These are phyloP conservation scores for Platycheirus albimanus DNA, from an alignment of 2,888 invertebrate species.

Conservation along the genomic window DNA sequence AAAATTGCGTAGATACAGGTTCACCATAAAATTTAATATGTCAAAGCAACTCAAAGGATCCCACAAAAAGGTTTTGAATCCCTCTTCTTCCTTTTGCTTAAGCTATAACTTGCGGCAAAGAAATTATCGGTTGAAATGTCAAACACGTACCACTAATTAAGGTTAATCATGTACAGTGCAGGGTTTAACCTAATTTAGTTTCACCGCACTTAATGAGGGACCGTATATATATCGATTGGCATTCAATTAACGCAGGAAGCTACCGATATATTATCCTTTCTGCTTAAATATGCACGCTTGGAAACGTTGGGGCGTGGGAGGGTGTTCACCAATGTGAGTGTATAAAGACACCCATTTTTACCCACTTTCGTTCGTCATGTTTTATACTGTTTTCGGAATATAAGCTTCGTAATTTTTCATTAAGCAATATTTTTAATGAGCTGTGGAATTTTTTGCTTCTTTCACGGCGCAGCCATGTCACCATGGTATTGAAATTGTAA, in stretches of 20 bases:
- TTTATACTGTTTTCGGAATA: conserved; percentile 45
- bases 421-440: conserved; percentile 68
- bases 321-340: not conserved
- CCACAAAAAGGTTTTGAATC: not conserved
- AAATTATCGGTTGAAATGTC: conserved; percentile 59
- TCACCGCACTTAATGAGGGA: conserved; percentile 65
- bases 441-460: conserved; percentile 52
- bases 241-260: conserved; percentile 69
- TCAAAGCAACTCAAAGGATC: not conserved
- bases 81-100: conserved; percentile 4
- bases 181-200: conserved; percentile 69
- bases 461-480: conserved; percentile 14
- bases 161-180: conserved; percentile 66
- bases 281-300: conserved; percentile 1
- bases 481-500: conserved; percentile 59
- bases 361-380: conserved; percentile 24
- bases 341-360: not conserved
- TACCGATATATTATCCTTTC: conserved; percentile 44
- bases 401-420: conserved; percentile 64
- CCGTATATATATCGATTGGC: conserved; percentile 68
- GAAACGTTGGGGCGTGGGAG: not conserved
- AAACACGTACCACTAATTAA: conserved; percentile 69
- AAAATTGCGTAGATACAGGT: no score
- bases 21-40: no score
- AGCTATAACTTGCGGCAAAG: conserved; percentile 42